These are phyloP conservation scores for Caenorhabditis briggsae DNA, from an alignment of 1,140 invertebrate genomes.

Conservation along the genomic window DNA sequence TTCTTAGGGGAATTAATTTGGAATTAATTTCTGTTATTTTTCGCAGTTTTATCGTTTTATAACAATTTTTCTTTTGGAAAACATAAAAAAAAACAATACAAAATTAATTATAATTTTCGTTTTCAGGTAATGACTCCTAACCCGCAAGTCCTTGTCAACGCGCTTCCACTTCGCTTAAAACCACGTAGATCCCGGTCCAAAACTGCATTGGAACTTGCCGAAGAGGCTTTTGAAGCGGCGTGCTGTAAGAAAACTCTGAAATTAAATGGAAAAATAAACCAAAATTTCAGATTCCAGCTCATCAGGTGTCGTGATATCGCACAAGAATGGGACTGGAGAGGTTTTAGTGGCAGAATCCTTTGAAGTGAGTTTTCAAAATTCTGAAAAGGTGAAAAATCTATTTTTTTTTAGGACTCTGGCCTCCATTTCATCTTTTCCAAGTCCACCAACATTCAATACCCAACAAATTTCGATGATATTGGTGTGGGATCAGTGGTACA, in stretches of 20 bases:
- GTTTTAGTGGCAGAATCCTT: not conserved
- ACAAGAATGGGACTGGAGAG: not conserved
- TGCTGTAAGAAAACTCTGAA: not conserved
- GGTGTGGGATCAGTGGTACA: conserved; percentile 25
- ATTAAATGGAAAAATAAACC: not conserved
- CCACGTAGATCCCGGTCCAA: not conserved
- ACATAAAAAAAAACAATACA: too few species aligned
- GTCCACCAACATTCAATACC: not conserved
- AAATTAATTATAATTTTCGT: not conserved
- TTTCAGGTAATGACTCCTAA: not conserved
- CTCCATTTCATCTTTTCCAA: conserved; percentile 32
- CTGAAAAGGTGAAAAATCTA: not conserved
- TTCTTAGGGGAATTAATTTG: too few species aligned
- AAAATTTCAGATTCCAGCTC: conserved; percentile 24
- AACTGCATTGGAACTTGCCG: not conserved
- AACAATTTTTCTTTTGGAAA: too few species aligned
- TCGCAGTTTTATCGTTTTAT: too few species aligned
- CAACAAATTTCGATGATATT: not conserved
- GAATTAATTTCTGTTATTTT: too few species aligned
- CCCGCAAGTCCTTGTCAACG: not conserved
- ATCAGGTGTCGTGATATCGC: not conserved
- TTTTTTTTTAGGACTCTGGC: not conserved
- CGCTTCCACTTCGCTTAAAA: not conserved
- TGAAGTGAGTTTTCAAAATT: not conserved
- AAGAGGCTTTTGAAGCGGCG: not conserved